Percentiles rank a stretch among this genome's conserved stretches.
These are phyloP conservation scores for Aleiodes leptofemur DNA, from an alignment of 2,888 invertebrate species.

Conservation along the genomic window DNA sequence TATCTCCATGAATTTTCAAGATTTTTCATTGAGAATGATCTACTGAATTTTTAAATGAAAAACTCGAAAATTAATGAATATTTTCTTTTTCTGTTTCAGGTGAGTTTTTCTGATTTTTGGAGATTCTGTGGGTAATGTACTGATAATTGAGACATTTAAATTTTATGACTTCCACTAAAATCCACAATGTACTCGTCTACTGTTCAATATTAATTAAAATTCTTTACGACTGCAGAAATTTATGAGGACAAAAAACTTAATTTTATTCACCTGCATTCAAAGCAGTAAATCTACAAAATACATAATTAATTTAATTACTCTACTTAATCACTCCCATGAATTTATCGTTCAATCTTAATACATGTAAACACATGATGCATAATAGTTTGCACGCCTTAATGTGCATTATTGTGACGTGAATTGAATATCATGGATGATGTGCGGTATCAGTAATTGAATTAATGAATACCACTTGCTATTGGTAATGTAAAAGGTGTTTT, in stretches of 20 bases:
- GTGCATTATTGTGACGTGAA: conserved; percentile 11
- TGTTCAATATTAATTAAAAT: too few species aligned
- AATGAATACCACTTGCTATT: not conserved
- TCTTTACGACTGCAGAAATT: too few species aligned
- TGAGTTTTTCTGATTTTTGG: conserved; percentile 7
- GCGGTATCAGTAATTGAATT: conserved; percentile 11
- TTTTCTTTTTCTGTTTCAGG: conserved; percentile 20
- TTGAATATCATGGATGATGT: conserved; percentile 6
- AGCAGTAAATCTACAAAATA: too few species aligned
- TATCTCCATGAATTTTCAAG: too few species aligned
- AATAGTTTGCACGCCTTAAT: conserved; percentile 6
- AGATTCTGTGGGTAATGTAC: conserved; percentile 17
- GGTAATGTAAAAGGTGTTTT: too few species aligned
- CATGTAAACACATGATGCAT: conserved; percentile 17
- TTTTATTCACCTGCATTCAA: too few species aligned
- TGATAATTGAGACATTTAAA: not conserved
- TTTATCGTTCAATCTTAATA: conserved; percentile 1
- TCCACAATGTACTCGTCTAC: too few species aligned
- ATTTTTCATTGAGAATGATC: too few species aligned
- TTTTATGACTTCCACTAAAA: too few species aligned
- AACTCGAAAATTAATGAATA: not conserved
- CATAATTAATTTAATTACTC: conserved; percentile 4
- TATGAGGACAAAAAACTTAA: too few species aligned
- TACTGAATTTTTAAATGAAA: too few species aligned
- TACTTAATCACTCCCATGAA: conserved; percentile 10